Conservation (phyloP, 2,888 invertebrate species). For the Macroteleia sp. region DNA sequence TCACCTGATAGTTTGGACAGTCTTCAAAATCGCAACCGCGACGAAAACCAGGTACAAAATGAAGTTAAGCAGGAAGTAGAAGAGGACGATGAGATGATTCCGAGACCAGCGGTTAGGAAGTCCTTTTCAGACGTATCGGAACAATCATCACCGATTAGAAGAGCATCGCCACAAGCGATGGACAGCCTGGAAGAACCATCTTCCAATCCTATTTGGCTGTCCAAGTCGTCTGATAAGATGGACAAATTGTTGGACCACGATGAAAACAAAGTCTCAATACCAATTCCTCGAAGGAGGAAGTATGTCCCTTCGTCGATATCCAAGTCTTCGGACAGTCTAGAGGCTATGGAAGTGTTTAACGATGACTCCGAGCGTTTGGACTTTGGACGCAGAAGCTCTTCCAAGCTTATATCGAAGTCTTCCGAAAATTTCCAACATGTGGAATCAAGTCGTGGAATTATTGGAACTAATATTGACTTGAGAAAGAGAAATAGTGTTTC, state of each 20-base stretch:
- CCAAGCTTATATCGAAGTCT: slow-evolving; percentile 78
- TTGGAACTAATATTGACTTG: slow-evolving; percentile 65
- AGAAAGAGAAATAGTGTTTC: slow-evolving; percentile 77
- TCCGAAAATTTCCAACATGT: slow-evolving; percentile 75
- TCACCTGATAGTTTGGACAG: slow-evolving; percentile 81
- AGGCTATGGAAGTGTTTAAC: slow-evolving; percentile 73
- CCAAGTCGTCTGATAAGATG: slow-evolving; percentile 78
- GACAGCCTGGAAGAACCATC: slow-evolving; percentile 76
- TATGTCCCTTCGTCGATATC: slow-evolving; percentile 75
- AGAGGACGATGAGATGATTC: slow-evolving; percentile 21
- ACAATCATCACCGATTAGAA: slow-evolving; percentile 59
- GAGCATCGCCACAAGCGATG: slow-evolving; percentile 74
- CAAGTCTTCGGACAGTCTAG: slow-evolving; percentile 79
- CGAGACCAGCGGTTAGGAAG: slow-evolving; percentile 57
- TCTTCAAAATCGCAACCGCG: slow-evolving; percentile 54
- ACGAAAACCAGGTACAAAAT: slow-evolving; percentile 7
- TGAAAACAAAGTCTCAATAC: slow-evolving; percentile 67
- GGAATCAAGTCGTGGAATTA: slow-evolving; percentile 6
- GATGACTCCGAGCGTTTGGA: slow-evolving; percentile 63
- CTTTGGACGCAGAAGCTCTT: slow-evolving; percentile 15
- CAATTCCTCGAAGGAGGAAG: slow-evolving; percentile 68
- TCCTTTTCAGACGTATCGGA: slow-evolving; percentile 76
- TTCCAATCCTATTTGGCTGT: slow-evolving; percentile 69
- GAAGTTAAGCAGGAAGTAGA: slow-evolving; percentile 65
- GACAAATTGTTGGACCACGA: no score